Evolutionary conservation across 1,140 invertebrate genomes (phyloP), one percentile per base, ranked within the genome.

Genomic region (Papilio xuthus): DNA sequence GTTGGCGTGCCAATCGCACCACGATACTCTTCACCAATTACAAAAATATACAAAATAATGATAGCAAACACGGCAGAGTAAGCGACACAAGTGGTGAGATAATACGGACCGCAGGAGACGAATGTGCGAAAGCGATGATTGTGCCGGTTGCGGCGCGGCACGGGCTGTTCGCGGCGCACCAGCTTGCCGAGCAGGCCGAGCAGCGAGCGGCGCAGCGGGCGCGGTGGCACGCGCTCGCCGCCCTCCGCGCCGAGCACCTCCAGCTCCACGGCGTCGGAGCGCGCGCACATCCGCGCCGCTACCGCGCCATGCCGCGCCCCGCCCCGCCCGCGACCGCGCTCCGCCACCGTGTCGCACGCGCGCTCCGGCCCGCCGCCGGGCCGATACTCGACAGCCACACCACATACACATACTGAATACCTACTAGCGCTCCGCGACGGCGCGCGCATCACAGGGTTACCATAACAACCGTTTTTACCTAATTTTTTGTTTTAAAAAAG

Each of bases 151-250:
- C 89, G 95, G 92, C 89, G 87, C 84, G 89, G 88, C 84, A 87
- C 88, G 90, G 85, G 92, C 88, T 82, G 94, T 88, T 85, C 94
- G 88, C 84, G 94, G 85, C 88, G 95, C 80, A 96, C 96, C 86
- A 96, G 88, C 88, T 96, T 96, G 80, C 95, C 96, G 79, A 96
- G 94, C 76, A 96, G 95, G 81, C 95, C 95, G 69, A 96, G 94
- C 84, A 96, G 94, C 28, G 95, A 96, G 82, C 95, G 95, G 76
- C 96, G 93, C 86, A 94, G 87, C 75, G 90, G 89, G 85, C 89
- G 90, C 87, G 88, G 88, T 82, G 90, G 90, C 81, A 82, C 80
- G 75, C 89, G 88, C 56, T 88, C 90, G 84, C 84, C 83, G 82
- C 87, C 88, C 80, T 92, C 92, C 81, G 88, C 89, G 86, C 90